These are phyloP conservation scores for Aurelia coerulea DNA, from an alignment of 30 jellyfish, hydroid and myxozoan genomes.

Conservation along the genomic window DNA sequence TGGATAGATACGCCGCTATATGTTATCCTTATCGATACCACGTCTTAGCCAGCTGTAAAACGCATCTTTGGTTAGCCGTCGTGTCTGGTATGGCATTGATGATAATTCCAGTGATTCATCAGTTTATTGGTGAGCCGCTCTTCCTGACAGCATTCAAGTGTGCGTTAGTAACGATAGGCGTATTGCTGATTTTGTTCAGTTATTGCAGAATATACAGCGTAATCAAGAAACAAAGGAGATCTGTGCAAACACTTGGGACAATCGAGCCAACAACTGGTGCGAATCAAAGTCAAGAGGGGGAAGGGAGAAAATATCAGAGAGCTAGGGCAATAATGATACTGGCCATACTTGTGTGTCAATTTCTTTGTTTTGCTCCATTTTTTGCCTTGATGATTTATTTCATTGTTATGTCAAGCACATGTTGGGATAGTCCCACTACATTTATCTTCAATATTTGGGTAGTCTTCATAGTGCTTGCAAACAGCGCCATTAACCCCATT, in stretches of 20 bases:
- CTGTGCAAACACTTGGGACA: not conserved
- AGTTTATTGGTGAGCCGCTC: not conserved
- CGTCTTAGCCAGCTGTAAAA: not conserved
- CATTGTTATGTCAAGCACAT: not conserved
- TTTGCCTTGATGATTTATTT: not conserved
- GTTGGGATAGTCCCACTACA: not conserved
- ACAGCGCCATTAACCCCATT: not conserved
- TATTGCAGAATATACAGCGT: not conserved
- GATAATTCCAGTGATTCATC: not conserved
- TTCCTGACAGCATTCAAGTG: not conserved
- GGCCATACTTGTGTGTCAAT: not conserved
- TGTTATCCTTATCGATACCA: constrained; percentile 9
- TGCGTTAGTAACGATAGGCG: not conserved
- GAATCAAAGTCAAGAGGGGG: not conserved
- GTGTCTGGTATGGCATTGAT: not conserved
- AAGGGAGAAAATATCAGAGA: not conserved
- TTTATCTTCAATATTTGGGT: not conserved
- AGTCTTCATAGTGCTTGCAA: not conserved
- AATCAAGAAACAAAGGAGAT: not conserved
- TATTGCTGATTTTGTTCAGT: not conserved
- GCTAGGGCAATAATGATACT: not conserved
- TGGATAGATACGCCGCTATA: constrained; percentile 6
- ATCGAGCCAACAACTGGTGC: not conserved
- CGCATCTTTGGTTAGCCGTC: not conserved
- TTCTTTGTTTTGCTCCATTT: constrained; percentile 2